A percentile compares a stretch with the other conserved stretches of the same genome.
Conservation (phyloP, 2,797 vertebrate genomes). For the Varecia variegata region DNA sequence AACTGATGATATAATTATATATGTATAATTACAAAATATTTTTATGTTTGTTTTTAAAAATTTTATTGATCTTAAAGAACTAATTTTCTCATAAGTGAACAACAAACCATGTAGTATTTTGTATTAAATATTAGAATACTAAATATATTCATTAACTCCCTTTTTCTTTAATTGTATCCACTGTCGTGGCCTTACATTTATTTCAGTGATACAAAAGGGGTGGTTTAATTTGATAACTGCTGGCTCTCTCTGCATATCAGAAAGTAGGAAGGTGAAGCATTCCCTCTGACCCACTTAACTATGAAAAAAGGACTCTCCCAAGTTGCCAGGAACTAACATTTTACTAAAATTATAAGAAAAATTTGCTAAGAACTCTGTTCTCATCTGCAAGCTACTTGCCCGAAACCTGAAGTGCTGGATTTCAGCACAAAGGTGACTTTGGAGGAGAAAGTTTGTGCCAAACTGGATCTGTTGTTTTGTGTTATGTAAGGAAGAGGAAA, state of each 20-base stretch:
- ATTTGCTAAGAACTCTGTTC: constrained; percentile 47
- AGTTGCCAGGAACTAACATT: not conserved
- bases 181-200: constrained; percentile 22
- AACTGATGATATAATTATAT: not conserved
- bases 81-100: constrained; percentile 27
- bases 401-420: constrained; percentile 59
- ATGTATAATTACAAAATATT: constrained; percentile 42
- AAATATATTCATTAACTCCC: constrained; percentile 23
- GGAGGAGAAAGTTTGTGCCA: constrained; percentile 66
- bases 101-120: not conserved
- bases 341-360: constrained; percentile 44
- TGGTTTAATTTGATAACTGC: constrained; percentile 13
- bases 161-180: constrained; percentile 3
- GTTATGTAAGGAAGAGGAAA: constrained; percentile 56
- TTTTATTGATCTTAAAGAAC: constrained; percentile 26
- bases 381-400: constrained; percentile 51
- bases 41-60: constrained; percentile 3
- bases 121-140: constrained; percentile 7
- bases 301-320: not conserved
- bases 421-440: constrained; percentile 72
- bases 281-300: not conserved
- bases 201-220: not conserved
- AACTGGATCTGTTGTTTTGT: constrained; percentile 61
- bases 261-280: constrained; percentile 7
- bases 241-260: not conserved